Evolutionary conservation across 2,888 invertebrate species (phyloP).

Genomic region (Galerucella calmariensis): DNA sequence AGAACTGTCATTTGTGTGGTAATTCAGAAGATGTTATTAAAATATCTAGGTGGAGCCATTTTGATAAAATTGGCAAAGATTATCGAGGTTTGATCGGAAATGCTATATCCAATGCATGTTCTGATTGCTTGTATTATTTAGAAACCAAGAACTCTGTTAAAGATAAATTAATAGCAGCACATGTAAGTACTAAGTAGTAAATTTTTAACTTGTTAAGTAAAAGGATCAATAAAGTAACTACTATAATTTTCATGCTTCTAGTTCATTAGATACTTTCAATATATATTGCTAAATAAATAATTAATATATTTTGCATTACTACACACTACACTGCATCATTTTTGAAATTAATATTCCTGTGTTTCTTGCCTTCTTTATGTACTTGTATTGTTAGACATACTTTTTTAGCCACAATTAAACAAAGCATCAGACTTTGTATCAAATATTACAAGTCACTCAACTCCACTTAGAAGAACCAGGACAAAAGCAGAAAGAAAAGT

Average conservation of each 20-base stretch:
- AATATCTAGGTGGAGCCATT: slow-evolving; percentile 13
- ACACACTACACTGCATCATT: too few species aligned
- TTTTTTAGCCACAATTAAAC: slow-evolving; percentile 25
- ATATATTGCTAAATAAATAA: too few species aligned
- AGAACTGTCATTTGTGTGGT: slow-evolving; percentile 27
- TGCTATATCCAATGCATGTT: slow-evolving; percentile 12
- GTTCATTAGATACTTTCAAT: too few species aligned
- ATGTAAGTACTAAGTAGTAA: slow-evolving; percentile 21
- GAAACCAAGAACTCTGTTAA: slow-evolving; percentile 20
- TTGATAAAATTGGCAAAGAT: slow-evolving; percentile 24
- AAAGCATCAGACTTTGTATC: neutral
- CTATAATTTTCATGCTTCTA: too few species aligned
- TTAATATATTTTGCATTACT: too few species aligned
- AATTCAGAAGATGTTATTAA: slow-evolving; percentile 18
- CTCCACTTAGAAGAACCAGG: slow-evolving; percentile 7
- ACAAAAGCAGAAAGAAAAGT: slow-evolving; percentile 4
- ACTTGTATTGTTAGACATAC: neutral
- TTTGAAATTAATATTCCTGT: too few species aligned
- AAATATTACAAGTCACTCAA: slow-evolving; percentile 13
- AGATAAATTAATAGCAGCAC: slow-evolving; percentile 14
- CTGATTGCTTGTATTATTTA: slow-evolving; percentile 27
- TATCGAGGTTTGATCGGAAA: neutral
- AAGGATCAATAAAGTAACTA: too few species aligned
- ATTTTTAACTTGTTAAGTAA: too few species aligned
- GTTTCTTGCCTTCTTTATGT: neutral